Percentiles rank a stretch among this genome's conserved stretches.
Conservation (phyloP, 2,888 invertebrate species). For the Cheilosia soror region DNA sequence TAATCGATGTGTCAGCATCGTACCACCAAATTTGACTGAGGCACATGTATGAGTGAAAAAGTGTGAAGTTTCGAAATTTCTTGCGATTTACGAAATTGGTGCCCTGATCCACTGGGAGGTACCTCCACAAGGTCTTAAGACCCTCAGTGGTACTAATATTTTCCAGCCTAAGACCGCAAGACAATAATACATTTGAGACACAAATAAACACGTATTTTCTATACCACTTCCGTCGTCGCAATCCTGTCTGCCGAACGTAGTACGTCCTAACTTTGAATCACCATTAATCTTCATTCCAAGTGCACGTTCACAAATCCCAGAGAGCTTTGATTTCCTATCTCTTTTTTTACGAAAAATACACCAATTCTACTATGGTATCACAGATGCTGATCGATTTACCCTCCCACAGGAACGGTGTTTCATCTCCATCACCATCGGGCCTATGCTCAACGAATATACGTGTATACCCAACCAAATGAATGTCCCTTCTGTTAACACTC, state of each 20-base stretch:
- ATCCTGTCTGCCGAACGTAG: background rate
- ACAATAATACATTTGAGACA: background rate
- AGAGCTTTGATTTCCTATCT: background rate
- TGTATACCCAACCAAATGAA: conserved; percentile 3
- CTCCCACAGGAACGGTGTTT: background rate
- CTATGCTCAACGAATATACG: background rate
- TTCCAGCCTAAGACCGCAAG: no score
- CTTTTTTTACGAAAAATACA: conserved; percentile 1
- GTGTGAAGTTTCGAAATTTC: no score
- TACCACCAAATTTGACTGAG: no score
- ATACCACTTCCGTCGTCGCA: background rate
- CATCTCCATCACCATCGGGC: background rate
- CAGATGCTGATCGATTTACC: conserved; percentile 39
- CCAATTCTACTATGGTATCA: background rate
- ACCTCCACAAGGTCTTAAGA: no score
- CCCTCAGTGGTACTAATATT: no score
- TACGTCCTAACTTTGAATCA: conserved; percentile 5
- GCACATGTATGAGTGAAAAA: no score
- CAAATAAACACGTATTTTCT: background rate
- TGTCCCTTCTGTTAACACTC: conserved; percentile 11
- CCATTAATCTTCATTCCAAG: conserved; percentile 19
- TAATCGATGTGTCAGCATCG: no score
- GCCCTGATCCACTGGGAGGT: no score
- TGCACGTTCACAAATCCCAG: conserved; percentile 13
- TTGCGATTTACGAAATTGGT: no score